Evolutionary conservation across 2,797 vertebrate species (phyloP).

Genomic region (Sarcoramphus papa): DNA sequence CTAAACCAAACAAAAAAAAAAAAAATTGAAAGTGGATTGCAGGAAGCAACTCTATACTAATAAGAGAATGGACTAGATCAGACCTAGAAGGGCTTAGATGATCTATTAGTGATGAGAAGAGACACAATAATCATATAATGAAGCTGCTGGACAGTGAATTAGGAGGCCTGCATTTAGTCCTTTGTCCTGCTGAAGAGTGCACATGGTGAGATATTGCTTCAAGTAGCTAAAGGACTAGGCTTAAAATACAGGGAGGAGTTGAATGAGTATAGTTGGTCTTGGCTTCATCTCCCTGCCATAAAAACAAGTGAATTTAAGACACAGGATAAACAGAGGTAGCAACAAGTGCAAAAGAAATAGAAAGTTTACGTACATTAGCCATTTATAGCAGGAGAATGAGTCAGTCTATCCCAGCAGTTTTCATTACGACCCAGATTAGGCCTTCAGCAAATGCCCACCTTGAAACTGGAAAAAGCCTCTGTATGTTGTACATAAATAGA

Average conservation of each 20-base stretch:
- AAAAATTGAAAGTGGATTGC: background rate
- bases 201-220: background rate
- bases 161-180: background rate
- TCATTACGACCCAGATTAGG: background rate
- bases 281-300: background rate
- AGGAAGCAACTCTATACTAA: background rate
- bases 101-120: background rate
- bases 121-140: background rate
- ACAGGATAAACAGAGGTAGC: background rate
- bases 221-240: background rate
- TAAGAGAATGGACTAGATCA: background rate
- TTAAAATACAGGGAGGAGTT: background rate
- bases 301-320: background rate
- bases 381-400: background rate
- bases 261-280: background rate
- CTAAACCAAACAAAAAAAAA: background rate
- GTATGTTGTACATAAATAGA: background rate
- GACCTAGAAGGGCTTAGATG: background rate
- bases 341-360: background rate
- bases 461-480: constrained; percentile 21
- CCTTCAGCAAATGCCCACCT: constrained; percentile 21
- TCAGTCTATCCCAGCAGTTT: background rate
- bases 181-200: background rate
- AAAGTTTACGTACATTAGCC: background rate
- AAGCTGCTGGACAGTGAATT: background rate